Percentiles rank a stretch among this genome's conserved stretches.
Evolutionary conservation across 2,888 invertebrate species (phyloP).

Genomic region (Lepidonotus clava): DNA sequence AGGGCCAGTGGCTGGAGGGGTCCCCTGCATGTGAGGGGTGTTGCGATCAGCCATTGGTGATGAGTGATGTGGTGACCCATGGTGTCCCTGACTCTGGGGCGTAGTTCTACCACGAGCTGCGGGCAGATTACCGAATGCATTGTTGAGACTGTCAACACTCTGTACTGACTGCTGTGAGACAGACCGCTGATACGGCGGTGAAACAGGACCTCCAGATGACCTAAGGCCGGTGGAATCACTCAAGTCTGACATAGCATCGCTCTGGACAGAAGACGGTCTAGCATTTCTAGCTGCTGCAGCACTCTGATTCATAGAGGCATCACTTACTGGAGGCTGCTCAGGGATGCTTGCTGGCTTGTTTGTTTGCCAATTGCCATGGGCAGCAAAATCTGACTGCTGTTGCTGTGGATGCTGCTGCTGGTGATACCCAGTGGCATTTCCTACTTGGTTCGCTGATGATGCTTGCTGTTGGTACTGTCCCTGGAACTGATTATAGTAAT

Average conservation of each 20-base stretch:
- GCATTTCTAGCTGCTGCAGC: background rate
- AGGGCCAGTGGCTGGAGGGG: background rate
- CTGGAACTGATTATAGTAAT: background rate
- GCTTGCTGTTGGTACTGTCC: background rate
- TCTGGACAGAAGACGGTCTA: background rate
- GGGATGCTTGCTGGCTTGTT: background rate
- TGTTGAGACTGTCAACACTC: slow-evolving; percentile 47
- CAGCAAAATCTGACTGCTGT: slow-evolving; percentile 1
- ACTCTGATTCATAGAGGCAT: background rate
- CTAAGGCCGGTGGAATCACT: background rate
- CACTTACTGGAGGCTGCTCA: background rate
- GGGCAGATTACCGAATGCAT: slow-evolving; percentile 25
- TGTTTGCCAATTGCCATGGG: slow-evolving; percentile 26
- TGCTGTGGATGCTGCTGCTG: background rate
- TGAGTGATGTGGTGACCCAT: background rate
- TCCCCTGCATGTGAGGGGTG: background rate
- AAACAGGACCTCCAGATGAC: background rate
- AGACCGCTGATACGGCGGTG: slow-evolving; percentile 27
- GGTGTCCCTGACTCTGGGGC: background rate
- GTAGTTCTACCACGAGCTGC: background rate
- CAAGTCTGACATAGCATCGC: slow-evolving; percentile 10
- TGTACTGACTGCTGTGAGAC: slow-evolving; percentile 40
- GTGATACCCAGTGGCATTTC: slow-evolving; percentile 24
- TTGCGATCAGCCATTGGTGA: too few relatives aligned
- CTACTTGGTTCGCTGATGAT: too few relatives aligned